Base-by-base conservation (phyloP, 2,797 vertebrate species). In the Arrhamphus sclerolepis region DNA sequence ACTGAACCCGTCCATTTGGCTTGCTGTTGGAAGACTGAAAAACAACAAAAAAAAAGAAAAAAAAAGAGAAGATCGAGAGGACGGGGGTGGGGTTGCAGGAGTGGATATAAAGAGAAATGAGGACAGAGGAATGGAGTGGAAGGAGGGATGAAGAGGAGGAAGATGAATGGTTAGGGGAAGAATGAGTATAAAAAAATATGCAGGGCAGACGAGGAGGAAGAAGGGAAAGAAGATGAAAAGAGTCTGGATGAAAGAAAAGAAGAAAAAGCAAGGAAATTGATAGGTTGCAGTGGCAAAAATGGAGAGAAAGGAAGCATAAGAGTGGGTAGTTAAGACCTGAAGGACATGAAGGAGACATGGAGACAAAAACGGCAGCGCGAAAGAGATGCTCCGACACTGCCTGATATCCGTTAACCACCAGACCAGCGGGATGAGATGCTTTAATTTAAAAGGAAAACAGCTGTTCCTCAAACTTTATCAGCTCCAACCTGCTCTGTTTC, bases 1-100 rank as follows among this genome's bases (percentile, higher is more conserved):
- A 66, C 46, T 1, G 21, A 83, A 62, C 46, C 81, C 0, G 26
- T 56, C 73, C 70, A 70, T 78, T 86, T 76, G 64, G 83, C 64
- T 79, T 67, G 48, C 28, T 28, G 69, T 69, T 71, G 62, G 56
- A 41, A 66, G 70, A 49, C 46, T 65, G 60, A 66, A 66, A 64
- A n/a, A n/a, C n/a, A n/a, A n/a, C n/a, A 24, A 65, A n/a, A 31
- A 70, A 48, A 46, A 44, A 69, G 53, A 62, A 38, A 18, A 22
- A 50, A 54, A 62, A 50, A 54, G 46, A 0, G 48, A n/a, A 40
- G 11, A 29, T 24, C 21, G 6, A 46, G 20, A 17, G 59, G 22
- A 44, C 2, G 43, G 13, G 47, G 17, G 44, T 1, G 28, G 28
- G 28, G 28, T 20, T 17, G 49, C 43, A 19, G 28, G 53, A 16